Percentiles rank a stretch among this genome's conserved stretches.
Conservation (phyloP, 2,888 invertebrate genomes). For the Phania funesta region DNA sequence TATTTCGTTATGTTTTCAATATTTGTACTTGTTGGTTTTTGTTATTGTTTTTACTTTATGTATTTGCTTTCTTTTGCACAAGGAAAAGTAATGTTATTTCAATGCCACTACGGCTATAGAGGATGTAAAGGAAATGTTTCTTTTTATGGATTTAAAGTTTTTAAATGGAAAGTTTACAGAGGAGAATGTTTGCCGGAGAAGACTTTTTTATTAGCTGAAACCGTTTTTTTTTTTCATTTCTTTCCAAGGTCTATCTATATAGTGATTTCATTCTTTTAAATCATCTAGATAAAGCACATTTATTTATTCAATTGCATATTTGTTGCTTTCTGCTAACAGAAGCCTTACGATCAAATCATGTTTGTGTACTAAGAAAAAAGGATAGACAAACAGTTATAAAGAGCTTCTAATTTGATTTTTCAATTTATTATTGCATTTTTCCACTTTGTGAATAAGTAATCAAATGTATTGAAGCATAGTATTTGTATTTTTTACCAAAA, state of each 20-base stretch:
- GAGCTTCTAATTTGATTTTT: conserved; percentile 62
- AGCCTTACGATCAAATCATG: conserved; percentile 43
- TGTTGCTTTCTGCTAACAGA: conserved; percentile 34
- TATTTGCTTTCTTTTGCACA: conserved; percentile 25
- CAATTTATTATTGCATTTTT: conserved; percentile 64
- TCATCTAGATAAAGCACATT: background rate
- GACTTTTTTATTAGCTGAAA: too few species aligned
- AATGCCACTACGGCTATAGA: conserved; percentile 28
- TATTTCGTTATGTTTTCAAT: conserved; percentile 3
- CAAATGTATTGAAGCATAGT: too few species aligned
- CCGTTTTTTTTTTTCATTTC: too few species aligned
- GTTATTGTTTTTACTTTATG: background rate
- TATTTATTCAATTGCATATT: conserved; percentile 3
- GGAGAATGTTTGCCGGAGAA: too few species aligned
- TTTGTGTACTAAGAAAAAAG: conserved; percentile 28
- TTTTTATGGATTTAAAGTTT: too few species aligned
- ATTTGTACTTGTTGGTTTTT: background rate
- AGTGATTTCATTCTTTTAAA: conserved; percentile 11
- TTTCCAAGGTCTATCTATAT: too few species aligned
- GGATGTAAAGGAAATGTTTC: too few species aligned
- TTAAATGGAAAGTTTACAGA: too few species aligned
- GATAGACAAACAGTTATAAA: conserved; percentile 31
- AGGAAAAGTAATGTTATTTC: conserved; percentile 44
- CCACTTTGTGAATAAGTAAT: conserved; percentile 28
- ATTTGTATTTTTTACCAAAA: too few species aligned